Evolutionary conservation across 2,797 vertebrate species (phyloP).

Genomic region (Aulostomus chinensis): DNA sequence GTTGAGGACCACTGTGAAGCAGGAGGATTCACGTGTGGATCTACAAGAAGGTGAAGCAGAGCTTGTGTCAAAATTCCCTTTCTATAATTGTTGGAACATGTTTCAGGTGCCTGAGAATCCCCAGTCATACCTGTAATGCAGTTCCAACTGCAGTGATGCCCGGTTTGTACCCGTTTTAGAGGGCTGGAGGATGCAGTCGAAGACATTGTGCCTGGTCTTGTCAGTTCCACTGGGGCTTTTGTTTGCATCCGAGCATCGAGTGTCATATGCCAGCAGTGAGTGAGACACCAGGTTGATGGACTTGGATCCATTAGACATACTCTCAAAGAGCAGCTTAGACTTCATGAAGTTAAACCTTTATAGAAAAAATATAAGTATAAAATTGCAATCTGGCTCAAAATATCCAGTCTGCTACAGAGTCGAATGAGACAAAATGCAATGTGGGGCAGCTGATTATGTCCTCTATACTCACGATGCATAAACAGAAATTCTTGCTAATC

Average conservation of each 20-base stretch:
- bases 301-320: slow-evolving; percentile 93
- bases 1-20: slow-evolving; percentile 96
- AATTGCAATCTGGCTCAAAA: too few relatives aligned
- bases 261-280: slow-evolving; percentile 95
- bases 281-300: slow-evolving; percentile 96
- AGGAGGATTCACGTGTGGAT: slow-evolving; percentile 91
- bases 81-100: too few relatives aligned
- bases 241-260: slow-evolving; percentile 77
- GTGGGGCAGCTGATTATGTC: too few relatives aligned
- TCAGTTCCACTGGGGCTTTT: background rate
- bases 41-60: slow-evolving; percentile 60
- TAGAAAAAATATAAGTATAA: slow-evolving; percentile 12
- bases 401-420: too few relatives aligned
- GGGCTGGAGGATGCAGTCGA: slow-evolving; percentile 93
- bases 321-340: slow-evolving; percentile 95
- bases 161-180: slow-evolving; percentile 86
- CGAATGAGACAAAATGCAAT: too few relatives aligned
- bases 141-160: slow-evolving; percentile 91
- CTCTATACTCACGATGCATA: too few relatives aligned
- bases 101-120: too few relatives aligned
- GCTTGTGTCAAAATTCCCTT: too few relatives aligned
- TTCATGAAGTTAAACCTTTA: slow-evolving; percentile 99
- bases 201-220: slow-evolving; percentile 82
- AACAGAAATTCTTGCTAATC: too few relatives aligned
- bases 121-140: slow-evolving; percentile 89